Base-by-base conservation (phyloP, 2,113 vertebrate genomes). In the Actinemys pallida region DNA sequence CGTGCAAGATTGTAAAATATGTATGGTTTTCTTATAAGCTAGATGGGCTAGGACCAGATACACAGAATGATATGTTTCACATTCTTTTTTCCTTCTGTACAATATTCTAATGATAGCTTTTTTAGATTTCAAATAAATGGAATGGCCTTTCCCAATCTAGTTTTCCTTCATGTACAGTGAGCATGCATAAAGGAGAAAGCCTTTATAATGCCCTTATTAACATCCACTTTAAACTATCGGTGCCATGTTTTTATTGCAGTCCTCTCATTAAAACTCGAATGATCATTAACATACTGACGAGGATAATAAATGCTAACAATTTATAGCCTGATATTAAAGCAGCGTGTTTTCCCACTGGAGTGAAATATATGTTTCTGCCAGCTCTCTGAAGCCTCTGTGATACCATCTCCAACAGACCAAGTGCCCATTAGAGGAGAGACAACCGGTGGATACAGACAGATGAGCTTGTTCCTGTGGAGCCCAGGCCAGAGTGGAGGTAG, bases 261-360 rank as follows among this genome's bases (percentile, higher is more conserved):
- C 83, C 86, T 57, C 56, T 94, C 93, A 97, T 97, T 97, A 97
- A 96, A 97, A 97, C 92, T 96, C 94, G 94, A 97, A 97, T 97
- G 96, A 95, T 89, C 91, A 96, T 97, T 96, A 96, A 92, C 95
- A 97, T 95, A 92, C 95, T 97, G 95, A 97, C 96, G 95, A 96
- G 94, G 93, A 95, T 95, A 97, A 97, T 97, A 96, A 97, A 96
- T 96, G 91, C 91, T 93, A 95, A 92, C 52, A 89, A 93, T 94
- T 96, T 92, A 96, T 96, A 97, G 95, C 86, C 92, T 96, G 95
- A 96, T 95, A 45, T 45, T 45, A 45, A 45, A 45, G 6, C 45
- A 45, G 45, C 6, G 91, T 19, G 83, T 95, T 95, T 96, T 96
- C 94, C 93, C 88, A 93, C 91, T 96, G 96, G 93, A 93, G 94